Conservation (phyloP, 2,888 invertebrate genomes). For the Liposcelis brunnea region DNA sequence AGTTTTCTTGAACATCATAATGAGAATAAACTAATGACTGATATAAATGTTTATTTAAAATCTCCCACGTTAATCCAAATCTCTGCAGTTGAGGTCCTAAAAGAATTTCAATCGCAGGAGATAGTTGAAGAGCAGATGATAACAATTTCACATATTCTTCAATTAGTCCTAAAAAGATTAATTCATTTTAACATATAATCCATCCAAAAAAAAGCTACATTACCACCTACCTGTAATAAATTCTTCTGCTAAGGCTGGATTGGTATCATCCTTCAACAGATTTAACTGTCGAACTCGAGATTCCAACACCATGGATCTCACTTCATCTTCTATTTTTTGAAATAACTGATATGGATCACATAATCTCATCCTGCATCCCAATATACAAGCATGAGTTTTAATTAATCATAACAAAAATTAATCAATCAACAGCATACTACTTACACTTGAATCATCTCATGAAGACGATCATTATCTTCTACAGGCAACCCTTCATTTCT, state of each 20-base stretch:
- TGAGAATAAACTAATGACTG: constrained; percentile 36
- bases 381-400: constrained; percentile 13
- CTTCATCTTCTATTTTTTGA: constrained; percentile 41
- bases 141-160: constrained; percentile 44
- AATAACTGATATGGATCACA: constrained; percentile 45
- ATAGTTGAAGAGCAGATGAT: constrained; percentile 37
- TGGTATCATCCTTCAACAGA: constrained; percentile 30
- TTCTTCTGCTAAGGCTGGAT: constrained; percentile 32
- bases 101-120: constrained; percentile 38
- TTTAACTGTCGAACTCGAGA: constrained; percentile 38
- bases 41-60: constrained; percentile 48
- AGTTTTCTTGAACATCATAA: constrained; percentile 35
- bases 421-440: neutral
- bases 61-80: constrained; percentile 46
- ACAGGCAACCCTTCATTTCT: neutral
- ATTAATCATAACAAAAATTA: neutral
- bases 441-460: neutral
- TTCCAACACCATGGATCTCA: constrained; percentile 45
- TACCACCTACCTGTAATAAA: constrained; percentile 33
- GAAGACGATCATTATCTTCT: constrained; percentile 3
- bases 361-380: constrained; percentile 27
- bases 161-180: constrained; percentile 30
- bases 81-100: constrained; percentile 40
- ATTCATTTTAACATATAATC: neutral
- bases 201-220: constrained; percentile 4